A percentile compares a stretch with the other conserved stretches of the same genome.
These are phyloP conservation scores for Onychomys torridus DNA, from an alignment of 2,797 vertebrate species.

Conservation along the genomic window DNA sequence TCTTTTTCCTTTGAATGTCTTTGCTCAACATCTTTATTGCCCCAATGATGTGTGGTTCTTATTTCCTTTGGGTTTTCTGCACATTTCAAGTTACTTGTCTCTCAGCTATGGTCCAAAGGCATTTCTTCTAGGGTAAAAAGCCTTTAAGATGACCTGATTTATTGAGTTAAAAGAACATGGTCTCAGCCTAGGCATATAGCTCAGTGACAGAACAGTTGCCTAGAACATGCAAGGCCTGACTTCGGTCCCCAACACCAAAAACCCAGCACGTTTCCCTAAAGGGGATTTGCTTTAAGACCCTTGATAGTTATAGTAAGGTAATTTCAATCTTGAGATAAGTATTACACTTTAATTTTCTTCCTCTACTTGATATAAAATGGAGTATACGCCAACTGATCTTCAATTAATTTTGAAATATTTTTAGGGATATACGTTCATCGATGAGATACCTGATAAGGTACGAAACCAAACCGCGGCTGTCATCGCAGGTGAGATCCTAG, in stretches of 20 bases:
- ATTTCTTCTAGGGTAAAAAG: not conserved
- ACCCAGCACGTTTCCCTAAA: not conserved
- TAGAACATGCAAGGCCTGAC: not conserved
- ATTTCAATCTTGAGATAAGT: not conserved
- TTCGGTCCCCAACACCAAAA: not conserved
- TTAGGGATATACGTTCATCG: slow-evolving; percentile 95
- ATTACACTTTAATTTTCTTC: slow-evolving; percentile 11
- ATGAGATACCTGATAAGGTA: slow-evolving; percentile 93
- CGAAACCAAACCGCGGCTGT: slow-evolving; percentile 92
- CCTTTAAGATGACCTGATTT: not conserved
- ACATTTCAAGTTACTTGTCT: not conserved
- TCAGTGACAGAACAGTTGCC: not conserved
- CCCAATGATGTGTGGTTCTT: not conserved
- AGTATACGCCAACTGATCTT: not conserved
- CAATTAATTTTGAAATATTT: slow-evolving; percentile 36
- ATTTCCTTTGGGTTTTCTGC: not conserved
- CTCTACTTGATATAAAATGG: not conserved
- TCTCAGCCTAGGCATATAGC: not conserved
- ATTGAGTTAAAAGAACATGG: not conserved
- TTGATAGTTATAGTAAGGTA: not conserved
- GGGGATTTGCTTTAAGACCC: not conserved
- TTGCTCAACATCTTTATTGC: not conserved
- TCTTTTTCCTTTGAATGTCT: not conserved
- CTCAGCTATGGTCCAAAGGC: not conserved
- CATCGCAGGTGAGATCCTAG: slow-evolving; percentile 89